Evolutionary conservation across 1,140 invertebrate species (phyloP), one percentile per base, ranked within the genome.

Genomic region (Lordiphosa collinella): DNA sequence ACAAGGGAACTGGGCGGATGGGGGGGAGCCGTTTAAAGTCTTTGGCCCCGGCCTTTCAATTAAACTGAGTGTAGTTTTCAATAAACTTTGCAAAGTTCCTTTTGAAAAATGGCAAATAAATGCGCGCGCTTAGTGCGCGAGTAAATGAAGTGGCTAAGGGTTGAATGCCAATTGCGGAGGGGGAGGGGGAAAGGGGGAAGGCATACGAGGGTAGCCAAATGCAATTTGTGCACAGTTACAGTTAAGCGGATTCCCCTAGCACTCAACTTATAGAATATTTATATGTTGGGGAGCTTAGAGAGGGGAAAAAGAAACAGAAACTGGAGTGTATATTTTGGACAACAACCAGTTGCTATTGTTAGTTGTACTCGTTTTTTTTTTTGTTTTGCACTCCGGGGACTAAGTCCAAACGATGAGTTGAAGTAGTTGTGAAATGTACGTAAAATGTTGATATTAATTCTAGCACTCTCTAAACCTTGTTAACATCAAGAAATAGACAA

Each of bases 61-160:
- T 79, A 79, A 73, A 60, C 74, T 69, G 74, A 79, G 74, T 79
- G 74, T 79, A 73, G 74, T 79, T 79, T 74, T 79, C 74, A 79
- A 79, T 79, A 79, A 79, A 79, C 63, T 74, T 58, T 38, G 52
- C 34, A 51, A 51, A 53, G 60, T 63, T 63, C 74, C 54, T 43
- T 67, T 79, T 79, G 64, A 79, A 79, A 79, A 79, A 79, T 73
- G 46, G 74, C 64, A 80, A 79, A 79, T 79, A 79, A 79, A 73
- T 22, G 18, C 18, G 18, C 18, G 18, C 18, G 18, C 18, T 22
- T 22, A 25, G 4, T 80, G 61, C 60, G 55, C 55, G 64, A 69
- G 16, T 57, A 54, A 64, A 64, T 62, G 54, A 62, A 78, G 73
- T 61, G 7, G 22, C 22, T 25, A 25, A 18, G 31, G 34, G 13